phyloP scores from a whole-genome alignment of 2,797 vertebrate genomes.

The Fratercula arctica region DNA sequence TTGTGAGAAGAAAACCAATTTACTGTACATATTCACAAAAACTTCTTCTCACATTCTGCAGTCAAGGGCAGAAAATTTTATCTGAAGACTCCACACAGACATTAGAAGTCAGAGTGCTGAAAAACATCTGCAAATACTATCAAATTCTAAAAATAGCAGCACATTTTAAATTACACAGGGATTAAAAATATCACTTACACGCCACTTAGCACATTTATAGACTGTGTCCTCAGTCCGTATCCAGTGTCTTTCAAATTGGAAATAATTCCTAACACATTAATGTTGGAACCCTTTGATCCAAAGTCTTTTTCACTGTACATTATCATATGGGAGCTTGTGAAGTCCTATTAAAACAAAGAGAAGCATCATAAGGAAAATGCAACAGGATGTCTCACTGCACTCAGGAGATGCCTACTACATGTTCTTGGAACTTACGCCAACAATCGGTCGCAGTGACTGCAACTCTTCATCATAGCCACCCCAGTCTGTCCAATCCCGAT shows the following conservation, averaged over 20 bases:
- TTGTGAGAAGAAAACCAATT: accelerated
- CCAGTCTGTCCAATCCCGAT: conserved; percentile 88
- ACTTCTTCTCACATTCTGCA: neutral
- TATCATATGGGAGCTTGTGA: conserved; percentile 86
- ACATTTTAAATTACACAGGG: neutral
- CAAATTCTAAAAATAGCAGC: neutral
- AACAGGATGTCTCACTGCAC: neutral
- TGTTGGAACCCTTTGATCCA: conserved; percentile 78
- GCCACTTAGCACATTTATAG: conserved; percentile 85
- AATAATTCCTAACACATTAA: conserved; percentile 87
- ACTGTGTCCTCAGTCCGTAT: conserved; percentile 87
- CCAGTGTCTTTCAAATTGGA: conserved; percentile 84
- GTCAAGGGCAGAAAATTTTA: neutral
- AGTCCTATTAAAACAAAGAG: conserved; percentile 80
- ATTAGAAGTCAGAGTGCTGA: neutral
- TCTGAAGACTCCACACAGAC: neutral
- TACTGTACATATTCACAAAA: neutral
- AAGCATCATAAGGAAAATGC: neutral
- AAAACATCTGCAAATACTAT: neutral
- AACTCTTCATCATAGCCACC: conserved; percentile 82
- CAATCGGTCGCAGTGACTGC: conserved; percentile 86
- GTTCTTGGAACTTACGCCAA: conserved; percentile 81
- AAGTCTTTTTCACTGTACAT: conserved; percentile 89
- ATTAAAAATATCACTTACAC: conserved; percentile 84
- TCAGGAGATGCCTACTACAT: neutral